These are phyloP conservation scores for Empis livida DNA, from an alignment of 2,888 invertebrate genomes.

Conservation along the genomic window DNA sequence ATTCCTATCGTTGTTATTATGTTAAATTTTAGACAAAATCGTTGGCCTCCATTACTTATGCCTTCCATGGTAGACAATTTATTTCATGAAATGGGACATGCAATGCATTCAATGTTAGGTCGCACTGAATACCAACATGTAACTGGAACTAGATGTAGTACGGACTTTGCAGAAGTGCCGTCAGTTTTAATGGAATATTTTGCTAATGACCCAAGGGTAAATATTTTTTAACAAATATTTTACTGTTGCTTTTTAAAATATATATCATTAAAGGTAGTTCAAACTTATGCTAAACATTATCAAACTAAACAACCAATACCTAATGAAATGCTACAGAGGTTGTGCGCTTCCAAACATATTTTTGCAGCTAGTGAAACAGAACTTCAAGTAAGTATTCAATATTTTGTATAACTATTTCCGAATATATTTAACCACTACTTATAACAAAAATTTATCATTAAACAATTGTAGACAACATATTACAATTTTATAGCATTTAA, in stretches of 20 bases:
- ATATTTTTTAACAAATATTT: too few relatives aligned
- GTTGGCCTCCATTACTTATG: conserved; percentile 67
- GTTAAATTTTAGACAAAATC: conserved; percentile 70
- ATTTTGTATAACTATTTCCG: too few relatives aligned
- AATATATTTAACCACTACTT: too few relatives aligned
- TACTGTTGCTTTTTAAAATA: neutral
- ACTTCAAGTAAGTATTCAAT: conserved; percentile 49
- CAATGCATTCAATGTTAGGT: conserved; percentile 96
- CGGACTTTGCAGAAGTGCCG: conserved; percentile 98
- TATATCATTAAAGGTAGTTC: conserved; percentile 47
- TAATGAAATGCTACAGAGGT: conserved; percentile 59
- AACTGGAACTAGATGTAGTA: conserved; percentile 90
- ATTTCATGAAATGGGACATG: conserved; percentile 99
- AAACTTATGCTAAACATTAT: conserved; percentile 80
- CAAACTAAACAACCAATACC: conserved; percentile 76
- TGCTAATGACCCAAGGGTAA: conserved; percentile 70
- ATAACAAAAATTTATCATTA: too few relatives aligned
- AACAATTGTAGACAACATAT: too few relatives aligned
- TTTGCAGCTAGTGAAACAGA: conserved; percentile 85
- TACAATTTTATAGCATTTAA: too few relatives aligned
- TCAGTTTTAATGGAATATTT: conserved; percentile 99
- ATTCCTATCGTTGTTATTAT: conserved; percentile 86
- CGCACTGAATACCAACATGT: conserved; percentile 93
- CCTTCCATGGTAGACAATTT: conserved; percentile 86
- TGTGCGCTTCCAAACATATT: conserved; percentile 74